phyloP scores from a whole-genome alignment of 2,888 invertebrate species.

The Punctoribates punctum region DNA sequence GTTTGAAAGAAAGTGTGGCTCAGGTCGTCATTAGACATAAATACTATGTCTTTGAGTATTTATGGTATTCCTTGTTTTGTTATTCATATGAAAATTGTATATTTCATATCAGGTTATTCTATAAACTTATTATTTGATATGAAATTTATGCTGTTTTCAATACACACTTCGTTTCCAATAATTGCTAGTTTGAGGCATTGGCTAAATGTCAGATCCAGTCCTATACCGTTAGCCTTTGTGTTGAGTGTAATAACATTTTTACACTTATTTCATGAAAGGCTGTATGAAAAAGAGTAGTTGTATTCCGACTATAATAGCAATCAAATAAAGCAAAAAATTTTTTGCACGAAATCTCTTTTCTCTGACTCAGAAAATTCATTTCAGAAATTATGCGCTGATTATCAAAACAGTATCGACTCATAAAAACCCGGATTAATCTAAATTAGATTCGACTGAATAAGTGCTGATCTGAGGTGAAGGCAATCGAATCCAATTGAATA shows the following conservation, averaged over 20 bases:
- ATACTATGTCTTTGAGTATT: neutral
- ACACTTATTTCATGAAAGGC: too few relatives aligned
- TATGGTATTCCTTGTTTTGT: neutral
- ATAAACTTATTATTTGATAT: slow-evolving; percentile 21
- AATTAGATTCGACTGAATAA: too few relatives aligned
- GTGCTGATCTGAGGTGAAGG: too few relatives aligned
- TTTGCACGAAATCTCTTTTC: too few relatives aligned
- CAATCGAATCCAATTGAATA: too few relatives aligned
- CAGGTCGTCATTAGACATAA: neutral
- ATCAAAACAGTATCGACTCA: too few relatives aligned
- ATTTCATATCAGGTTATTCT: slow-evolving; percentile 1
- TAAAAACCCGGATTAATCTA: too few relatives aligned
- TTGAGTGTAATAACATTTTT: neutral
- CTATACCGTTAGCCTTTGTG: neutral
- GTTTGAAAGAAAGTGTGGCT: neutral
- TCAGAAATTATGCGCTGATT: too few relatives aligned
- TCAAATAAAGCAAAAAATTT: too few relatives aligned
- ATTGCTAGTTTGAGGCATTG: slow-evolving; percentile 25
- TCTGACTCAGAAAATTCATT: too few relatives aligned
- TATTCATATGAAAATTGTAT: slow-evolving; percentile 14
- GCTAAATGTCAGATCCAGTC: slow-evolving; percentile 22
- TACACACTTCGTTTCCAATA: slow-evolving; percentile 4
- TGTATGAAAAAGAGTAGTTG: too few relatives aligned
- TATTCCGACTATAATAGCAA: too few relatives aligned
- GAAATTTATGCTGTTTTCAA: neutral